A percentile compares a stretch with the other conserved stretches of the same genome.
phyloP scores from a whole-genome alignment of 2,113 vertebrate species.

The Saccopteryx bilineata region DNA sequence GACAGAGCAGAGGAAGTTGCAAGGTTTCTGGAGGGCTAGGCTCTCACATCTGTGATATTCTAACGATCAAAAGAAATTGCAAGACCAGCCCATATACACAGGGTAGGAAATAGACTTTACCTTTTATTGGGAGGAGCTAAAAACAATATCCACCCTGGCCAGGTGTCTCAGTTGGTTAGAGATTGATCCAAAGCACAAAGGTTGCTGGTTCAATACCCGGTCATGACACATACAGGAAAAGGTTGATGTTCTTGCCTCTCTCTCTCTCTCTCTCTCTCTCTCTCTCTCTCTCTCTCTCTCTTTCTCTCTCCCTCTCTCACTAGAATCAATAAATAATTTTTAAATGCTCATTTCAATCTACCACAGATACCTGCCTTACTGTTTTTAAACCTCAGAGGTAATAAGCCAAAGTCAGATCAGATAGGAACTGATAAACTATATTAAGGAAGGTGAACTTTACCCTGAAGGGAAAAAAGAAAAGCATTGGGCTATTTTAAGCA shows the following conservation, averaged over 20 bases:
- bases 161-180: too few species aligned
- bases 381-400: not conserved
- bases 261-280: too few species aligned
- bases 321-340: too few species aligned
- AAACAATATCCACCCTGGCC: not conserved
- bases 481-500: not conserved
- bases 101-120: not conserved
- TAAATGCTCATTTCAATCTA: not conserved
- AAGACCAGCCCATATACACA: not conserved
- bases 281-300: too few species aligned
- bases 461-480: not conserved
- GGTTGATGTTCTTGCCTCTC: too few species aligned
- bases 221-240: too few species aligned
- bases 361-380: not conserved
- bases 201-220: too few species aligned
- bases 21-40: not conserved
- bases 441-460: conserved; percentile 39
- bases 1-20: not conserved
- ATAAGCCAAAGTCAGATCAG: conserved; percentile 15
- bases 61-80: not conserved
- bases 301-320: too few species aligned
- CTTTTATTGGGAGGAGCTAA: not conserved
- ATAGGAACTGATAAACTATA: conserved; percentile 7
- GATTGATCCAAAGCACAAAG: too few species aligned
- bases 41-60: not conserved